Percentiles rank a stretch among this genome's conserved stretches.
Conservation (phyloP, 2,113 vertebrate species). For the Irena cyanogastra region DNA sequence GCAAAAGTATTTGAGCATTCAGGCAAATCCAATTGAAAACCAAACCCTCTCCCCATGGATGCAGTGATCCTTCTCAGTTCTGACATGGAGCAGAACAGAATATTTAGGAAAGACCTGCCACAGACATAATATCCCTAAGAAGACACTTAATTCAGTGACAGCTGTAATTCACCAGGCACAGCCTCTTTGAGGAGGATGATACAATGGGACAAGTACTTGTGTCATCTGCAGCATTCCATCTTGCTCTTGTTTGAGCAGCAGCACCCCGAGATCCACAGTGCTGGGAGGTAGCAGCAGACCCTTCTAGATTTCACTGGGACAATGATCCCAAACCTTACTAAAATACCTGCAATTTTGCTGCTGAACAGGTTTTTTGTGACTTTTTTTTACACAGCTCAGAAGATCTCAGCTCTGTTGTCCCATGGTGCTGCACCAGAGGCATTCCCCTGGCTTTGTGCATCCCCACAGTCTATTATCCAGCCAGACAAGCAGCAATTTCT, state of each 20-base stretch:
- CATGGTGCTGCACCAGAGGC: background rate
- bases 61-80: background rate
- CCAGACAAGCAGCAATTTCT: background rate
- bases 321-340: background rate
- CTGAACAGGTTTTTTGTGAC: background rate
- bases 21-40: background rate
- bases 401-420: background rate
- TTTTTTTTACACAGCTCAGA: accelerated
- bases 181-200: background rate
- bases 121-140: background rate
- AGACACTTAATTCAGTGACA: background rate
- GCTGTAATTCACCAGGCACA: background rate
- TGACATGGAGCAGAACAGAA: background rate
- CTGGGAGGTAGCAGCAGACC: background rate
- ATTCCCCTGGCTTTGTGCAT: background rate
- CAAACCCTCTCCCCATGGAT: background rate
- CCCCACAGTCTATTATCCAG: background rate
- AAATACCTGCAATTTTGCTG: background rate
- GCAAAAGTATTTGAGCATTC: background rate
- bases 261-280: background rate
- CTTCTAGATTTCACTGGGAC: background rate
- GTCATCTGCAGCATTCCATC: background rate
- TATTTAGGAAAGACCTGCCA: background rate
- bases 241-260: background rate
- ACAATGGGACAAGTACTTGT: accelerated